phyloP scores from a whole-genome alignment of 2,888 invertebrate genomes.

The Amblyjoppa proteus region DNA sequence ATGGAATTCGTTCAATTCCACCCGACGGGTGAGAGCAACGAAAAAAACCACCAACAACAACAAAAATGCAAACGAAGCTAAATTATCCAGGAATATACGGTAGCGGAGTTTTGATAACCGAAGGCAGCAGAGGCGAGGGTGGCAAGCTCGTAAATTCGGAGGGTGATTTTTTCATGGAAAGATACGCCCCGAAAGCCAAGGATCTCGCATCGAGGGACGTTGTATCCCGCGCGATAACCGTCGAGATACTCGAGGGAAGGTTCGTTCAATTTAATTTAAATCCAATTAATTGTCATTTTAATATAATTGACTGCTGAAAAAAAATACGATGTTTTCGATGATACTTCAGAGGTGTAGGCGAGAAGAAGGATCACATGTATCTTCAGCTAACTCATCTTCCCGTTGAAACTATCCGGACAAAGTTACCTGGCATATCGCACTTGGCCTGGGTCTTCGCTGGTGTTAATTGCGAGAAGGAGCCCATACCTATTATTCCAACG shows the following conservation, averaged over 20 bases:
- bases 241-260: conserved; percentile 97
- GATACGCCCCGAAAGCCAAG: conserved; percentile 98
- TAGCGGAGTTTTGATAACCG: conserved; percentile 98
- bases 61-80: conserved; percentile 4
- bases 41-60: conserved; percentile 4
- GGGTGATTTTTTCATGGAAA: conserved; percentile 99
- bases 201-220: conserved; percentile 99
- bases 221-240: conserved; percentile 97
- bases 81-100: conserved; percentile 94
- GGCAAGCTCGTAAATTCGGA: conserved; percentile 97
- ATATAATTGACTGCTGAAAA: neutral
- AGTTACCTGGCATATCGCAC: conserved; percentile 97
- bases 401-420: conserved; percentile 92
- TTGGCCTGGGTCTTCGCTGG: conserved; percentile 99
- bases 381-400: conserved; percentile 98
- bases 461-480: conserved; percentile 98
- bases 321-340: neutral
- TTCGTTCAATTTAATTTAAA: conserved; percentile 65
- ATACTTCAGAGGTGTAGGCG: conserved; percentile 93
- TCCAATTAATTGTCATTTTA: neutral
- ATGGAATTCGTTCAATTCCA: conserved; percentile 99
- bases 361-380: conserved; percentile 97
- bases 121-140: conserved; percentile 98
- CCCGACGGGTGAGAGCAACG: conserved; percentile 91
- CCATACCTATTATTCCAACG: conserved; percentile 98